Conservation (phyloP, 2,797 vertebrate species). For the Capromys pilorides region DNA sequence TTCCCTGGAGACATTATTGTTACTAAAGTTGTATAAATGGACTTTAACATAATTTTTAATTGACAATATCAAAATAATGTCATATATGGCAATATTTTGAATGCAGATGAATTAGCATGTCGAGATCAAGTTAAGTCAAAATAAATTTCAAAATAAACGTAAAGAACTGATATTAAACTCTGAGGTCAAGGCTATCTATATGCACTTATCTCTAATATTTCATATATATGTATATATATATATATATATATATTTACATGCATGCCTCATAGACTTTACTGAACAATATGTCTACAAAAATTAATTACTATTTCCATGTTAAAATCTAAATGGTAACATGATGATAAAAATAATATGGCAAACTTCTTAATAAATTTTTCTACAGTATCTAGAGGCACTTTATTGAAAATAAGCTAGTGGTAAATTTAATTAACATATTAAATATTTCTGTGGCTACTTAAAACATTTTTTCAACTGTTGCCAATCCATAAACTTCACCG, state of each 20-base stretch:
- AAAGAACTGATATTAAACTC: background rate
- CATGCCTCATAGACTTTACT: background rate
- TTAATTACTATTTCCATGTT: constrained; percentile 55
- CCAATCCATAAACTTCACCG: constrained; percentile 44
- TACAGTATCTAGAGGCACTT: constrained; percentile 38
- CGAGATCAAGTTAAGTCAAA: background rate
- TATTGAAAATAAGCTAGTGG: constrained; percentile 56
- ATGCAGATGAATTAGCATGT: constrained; percentile 13
- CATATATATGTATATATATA: background rate
- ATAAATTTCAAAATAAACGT: constrained; percentile 44
- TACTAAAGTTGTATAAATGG: constrained; percentile 20
- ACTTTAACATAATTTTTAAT: constrained; percentile 24
- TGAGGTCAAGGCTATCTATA: constrained; percentile 48
- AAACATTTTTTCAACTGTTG: constrained; percentile 33
- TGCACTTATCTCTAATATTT: constrained; percentile 41
- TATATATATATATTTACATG: background rate
- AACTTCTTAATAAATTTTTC: constrained; percentile 45
- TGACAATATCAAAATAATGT: constrained; percentile 58
- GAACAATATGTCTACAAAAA: constrained; percentile 37
- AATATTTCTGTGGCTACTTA: constrained; percentile 28
- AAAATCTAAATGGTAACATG: constrained; percentile 45
- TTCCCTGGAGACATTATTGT: constrained; percentile 16
- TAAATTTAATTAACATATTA: constrained; percentile 56
- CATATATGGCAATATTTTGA: constrained; percentile 44
- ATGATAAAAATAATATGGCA: background rate